A percentile compares a stretch with the other conserved stretches of the same genome.
These are phyloP conservation scores for Antheraea yamamai DNA, from an alignment of 2,888 invertebrate species.

Conservation along the genomic window DNA sequence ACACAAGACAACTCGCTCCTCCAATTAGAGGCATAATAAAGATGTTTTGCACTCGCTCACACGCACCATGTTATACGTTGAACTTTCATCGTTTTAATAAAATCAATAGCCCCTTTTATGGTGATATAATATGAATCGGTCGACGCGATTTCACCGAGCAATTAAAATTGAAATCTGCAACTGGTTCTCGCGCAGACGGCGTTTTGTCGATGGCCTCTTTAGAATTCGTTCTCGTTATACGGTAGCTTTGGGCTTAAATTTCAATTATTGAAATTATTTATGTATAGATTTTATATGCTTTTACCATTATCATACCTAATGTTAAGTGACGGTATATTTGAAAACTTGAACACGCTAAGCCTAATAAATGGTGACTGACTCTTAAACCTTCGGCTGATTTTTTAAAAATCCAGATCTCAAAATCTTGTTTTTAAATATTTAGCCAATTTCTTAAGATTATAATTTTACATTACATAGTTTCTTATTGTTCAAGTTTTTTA, in stretches of 20 bases:
- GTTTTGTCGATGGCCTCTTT: constrained; percentile 11
- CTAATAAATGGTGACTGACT: too few species aligned
- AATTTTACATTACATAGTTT: too few species aligned
- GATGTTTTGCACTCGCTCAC: constrained; percentile 6
- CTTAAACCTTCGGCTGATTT: too few species aligned
- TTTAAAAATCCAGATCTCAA: too few species aligned
- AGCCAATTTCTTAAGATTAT: too few species aligned
- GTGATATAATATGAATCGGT: constrained; percentile 33
- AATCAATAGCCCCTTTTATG: constrained; percentile 26
- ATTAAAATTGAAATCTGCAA: constrained; percentile 38
- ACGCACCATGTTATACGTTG: constrained; percentile 6
- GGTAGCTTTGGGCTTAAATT: not conserved
- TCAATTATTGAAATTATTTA: not conserved
- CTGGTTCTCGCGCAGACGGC: constrained; percentile 20
- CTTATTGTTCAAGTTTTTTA: too few species aligned
- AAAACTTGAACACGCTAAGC: too few species aligned
- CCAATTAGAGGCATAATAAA: constrained; percentile 9
- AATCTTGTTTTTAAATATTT: too few species aligned
- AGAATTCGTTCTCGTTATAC: constrained; percentile 10
- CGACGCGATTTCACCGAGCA: constrained; percentile 35
- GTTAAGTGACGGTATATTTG: too few species aligned
- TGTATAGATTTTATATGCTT: not conserved
- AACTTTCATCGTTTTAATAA: constrained; percentile 14
- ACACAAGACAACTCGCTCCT: not conserved
- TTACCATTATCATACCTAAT: too few species aligned